A percentile compares a stretch with the other conserved stretches of the same genome.
Evolutionary conservation across 2,888 invertebrate genomes (phyloP).

Genomic region (Dioctria linearis): DNA sequence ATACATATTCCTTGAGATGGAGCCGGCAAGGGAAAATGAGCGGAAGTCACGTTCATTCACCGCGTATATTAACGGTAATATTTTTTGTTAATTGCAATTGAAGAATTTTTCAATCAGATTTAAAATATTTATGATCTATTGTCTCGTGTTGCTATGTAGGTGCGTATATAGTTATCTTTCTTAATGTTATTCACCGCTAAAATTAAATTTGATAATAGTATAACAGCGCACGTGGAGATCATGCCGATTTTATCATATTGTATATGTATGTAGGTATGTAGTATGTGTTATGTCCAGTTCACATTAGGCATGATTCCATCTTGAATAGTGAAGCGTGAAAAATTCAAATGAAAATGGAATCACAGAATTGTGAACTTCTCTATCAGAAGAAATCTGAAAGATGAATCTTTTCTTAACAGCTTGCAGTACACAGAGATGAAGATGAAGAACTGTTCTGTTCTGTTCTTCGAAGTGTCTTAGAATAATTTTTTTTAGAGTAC

Average conservation of each 20-base stretch:
- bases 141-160: neutral
- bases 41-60: slow-evolving; percentile 55
- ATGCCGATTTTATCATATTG: neutral
- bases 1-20: neutral
- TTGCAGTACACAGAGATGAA: neutral
- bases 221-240: neutral
- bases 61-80: slow-evolving; percentile 53
- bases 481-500: slow-evolving; percentile 5
- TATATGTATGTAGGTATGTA: too few species aligned
- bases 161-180: neutral
- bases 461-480: slow-evolving; percentile 27
- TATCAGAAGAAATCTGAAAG: neutral
- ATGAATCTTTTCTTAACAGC: neutral
- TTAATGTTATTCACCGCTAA: slow-evolving; percentile 11
- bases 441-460: neutral
- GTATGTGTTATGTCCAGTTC: too few species aligned
- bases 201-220: slow-evolving; percentile 7
- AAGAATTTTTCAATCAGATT: slow-evolving; percentile 48
- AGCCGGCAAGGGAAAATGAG: slow-evolving; percentile 14
- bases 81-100: slow-evolving; percentile 47
- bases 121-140: slow-evolving; percentile 45
- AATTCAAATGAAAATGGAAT: neutral
- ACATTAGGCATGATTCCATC: neutral
- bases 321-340: slow-evolving; percentile 35
- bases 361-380: neutral